Evolutionary conservation across 2,113 vertebrate species (phyloP).

Genomic region (Ptyas mucosa): DNA sequence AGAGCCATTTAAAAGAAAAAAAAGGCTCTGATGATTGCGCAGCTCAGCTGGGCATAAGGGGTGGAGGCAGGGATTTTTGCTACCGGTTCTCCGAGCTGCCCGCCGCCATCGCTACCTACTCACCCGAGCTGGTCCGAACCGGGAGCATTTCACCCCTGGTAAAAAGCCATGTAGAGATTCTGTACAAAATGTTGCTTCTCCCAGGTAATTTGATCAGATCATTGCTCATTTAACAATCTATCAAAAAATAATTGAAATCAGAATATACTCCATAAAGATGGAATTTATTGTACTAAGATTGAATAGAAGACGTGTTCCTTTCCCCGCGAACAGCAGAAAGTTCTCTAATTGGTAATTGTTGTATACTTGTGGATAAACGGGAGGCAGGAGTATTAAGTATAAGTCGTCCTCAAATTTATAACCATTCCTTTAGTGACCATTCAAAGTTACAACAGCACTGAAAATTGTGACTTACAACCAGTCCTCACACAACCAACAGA

Average conservation of each 20-base stretch:
- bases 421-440: neutral
- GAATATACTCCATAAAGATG: constrained; percentile 2
- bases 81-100: too few species aligned
- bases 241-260: neutral
- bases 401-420: neutral
- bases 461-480: neutral
- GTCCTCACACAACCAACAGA: neutral
- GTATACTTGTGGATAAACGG: neutral
- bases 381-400: neutral
- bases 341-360: neutral
- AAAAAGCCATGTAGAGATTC: neutral
- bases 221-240: neutral
- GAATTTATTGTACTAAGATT: neutral
- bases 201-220: neutral
- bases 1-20: too few species aligned
- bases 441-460: neutral
- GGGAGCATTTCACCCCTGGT: too few species aligned
- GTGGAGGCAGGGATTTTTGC: too few species aligned
- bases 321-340: neutral
- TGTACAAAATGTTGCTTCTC: constrained; percentile 9
- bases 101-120: too few species aligned
- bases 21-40: too few species aligned
- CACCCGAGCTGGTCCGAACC: too few species aligned
- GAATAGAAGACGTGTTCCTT: neutral
- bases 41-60: too few species aligned